phyloP scores from a whole-genome alignment of 2,113 vertebrate genomes.

The Gracilinanus agilis region DNA sequence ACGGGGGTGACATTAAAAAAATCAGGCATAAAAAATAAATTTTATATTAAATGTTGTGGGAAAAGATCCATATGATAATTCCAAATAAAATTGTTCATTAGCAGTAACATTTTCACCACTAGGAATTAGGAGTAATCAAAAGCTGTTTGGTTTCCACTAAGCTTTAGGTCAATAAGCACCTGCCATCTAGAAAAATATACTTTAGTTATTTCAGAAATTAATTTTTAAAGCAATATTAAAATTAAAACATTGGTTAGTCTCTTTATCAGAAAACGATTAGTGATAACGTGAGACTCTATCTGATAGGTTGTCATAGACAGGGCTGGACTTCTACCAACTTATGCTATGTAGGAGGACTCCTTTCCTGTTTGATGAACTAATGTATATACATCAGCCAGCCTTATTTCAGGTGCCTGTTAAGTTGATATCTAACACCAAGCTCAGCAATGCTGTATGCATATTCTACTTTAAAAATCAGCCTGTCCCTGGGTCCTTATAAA shows the following conservation, averaged over 20 bases:
- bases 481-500: slow-evolving; percentile 37
- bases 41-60: slow-evolving; percentile 14
- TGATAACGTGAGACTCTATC: slow-evolving; percentile 27
- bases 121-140: not conserved
- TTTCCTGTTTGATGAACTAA: not conserved
- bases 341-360: not conserved
- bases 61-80: slow-evolving; percentile 44
- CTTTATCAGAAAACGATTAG: not conserved
- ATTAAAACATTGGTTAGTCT: not conserved
- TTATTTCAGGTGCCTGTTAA: slow-evolving; percentile 32
- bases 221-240: slow-evolving; percentile 26
- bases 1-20: slow-evolving; percentile 34
- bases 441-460: slow-evolving; percentile 23
- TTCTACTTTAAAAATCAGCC: slow-evolving; percentile 33
- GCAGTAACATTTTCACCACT: not conserved
- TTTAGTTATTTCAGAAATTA: slow-evolving; percentile 25
- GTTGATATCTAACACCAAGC: slow-evolving; percentile 39
- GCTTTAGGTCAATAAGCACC: not conserved
- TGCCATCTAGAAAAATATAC: slow-evolving; percentile 30
- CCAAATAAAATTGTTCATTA: not conserved
- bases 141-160: not conserved
- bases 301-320: slow-evolving; percentile 56
- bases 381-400: not conserved
- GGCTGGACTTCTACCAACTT: not conserved
- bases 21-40: not conserved